Conservation (phyloP, 2,888 invertebrate species). For the Piscicola geometra region DNA sequence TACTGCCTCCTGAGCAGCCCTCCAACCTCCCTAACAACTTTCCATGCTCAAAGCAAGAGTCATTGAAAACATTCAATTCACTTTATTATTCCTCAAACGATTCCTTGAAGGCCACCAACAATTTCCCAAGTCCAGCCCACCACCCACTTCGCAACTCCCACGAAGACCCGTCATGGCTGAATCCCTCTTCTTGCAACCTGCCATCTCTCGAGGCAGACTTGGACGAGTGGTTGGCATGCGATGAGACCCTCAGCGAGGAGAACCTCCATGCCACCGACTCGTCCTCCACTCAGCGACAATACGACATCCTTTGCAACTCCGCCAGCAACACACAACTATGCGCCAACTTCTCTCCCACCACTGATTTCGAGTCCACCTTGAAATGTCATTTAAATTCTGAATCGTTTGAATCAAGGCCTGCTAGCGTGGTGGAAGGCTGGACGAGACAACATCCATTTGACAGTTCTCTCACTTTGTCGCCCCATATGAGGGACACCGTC, state of each 20-base stretch:
- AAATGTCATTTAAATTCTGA: background rate
- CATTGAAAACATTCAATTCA: too few relatives aligned
- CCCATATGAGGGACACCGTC: slow-evolving; percentile 13
- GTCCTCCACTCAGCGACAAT: background rate
- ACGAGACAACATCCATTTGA: background rate
- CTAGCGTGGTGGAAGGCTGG: background rate
- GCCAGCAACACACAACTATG: background rate
- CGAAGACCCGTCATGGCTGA: too few relatives aligned
- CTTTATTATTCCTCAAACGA: too few relatives aligned
- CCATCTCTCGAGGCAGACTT: too few relatives aligned
- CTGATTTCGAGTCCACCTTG: background rate
- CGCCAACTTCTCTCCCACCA: background rate
- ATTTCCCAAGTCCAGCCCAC: too few relatives aligned
- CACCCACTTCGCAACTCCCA: too few relatives aligned
- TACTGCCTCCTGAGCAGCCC: background rate
- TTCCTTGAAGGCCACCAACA: too few relatives aligned
- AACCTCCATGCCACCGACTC: background rate
- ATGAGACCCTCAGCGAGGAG: slow-evolving; percentile 1
- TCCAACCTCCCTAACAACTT: background rate
- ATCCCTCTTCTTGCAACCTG: too few relatives aligned
- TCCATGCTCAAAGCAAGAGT: too few relatives aligned
- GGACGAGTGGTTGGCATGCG: background rate
- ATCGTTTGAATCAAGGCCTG: background rate
- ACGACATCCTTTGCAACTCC: background rate
- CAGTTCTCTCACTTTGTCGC: background rate